Base-by-base conservation (phyloP, 2,888 invertebrate species). In the Clepsis dumicolana region DNA sequence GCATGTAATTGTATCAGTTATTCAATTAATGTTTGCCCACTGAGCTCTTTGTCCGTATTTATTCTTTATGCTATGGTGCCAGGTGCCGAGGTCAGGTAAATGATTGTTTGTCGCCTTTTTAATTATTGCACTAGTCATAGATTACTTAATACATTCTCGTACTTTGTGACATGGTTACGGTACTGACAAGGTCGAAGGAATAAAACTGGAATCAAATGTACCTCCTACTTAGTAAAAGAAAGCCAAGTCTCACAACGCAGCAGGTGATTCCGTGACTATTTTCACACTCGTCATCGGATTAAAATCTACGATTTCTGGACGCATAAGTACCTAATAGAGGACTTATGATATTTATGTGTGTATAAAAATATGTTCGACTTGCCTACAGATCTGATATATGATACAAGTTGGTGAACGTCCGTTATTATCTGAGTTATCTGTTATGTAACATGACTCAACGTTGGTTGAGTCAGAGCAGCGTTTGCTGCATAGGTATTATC, bases 1-100 rank as follows among this genome's bases (percentile, higher is more conserved):
- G 79, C 78, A 63, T 67, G 21, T 82, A 82, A 86, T 83, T 83
- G 79, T 80, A 74, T 80, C 80, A 78, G 80, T 83, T 78, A 75
- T 75, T 68, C 29, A 27, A 48, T 62, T 67, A 50, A 29, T 56
- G 29, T 59, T 16, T 16, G 41, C 24, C 16, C 24, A 38, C 10
- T 29, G 54, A 8, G 21, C 35, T 48, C 48, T 48, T 48, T 18
- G n/a, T 35, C 2, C 4, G n/a, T 18, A 12, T 18, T 10, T 16
- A 8, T 18, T 54, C 18, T 32, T 54, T 54, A 29, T 53, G 16
- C 16, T 10, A 29, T 27, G 53, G 10, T 27, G 21, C 35, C 32
- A 56, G 54, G 21, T 56, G 18, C 7, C 12, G 38, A n/a, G 38
- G 38, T 38, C 38, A 38, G 38, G 38, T n/a, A 44, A 44, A 44